Evolutionary conservation across 2,888 invertebrate species (phyloP), one percentile per base, ranked within the genome.

Genomic region (Linhomoeus sp.): DNA sequence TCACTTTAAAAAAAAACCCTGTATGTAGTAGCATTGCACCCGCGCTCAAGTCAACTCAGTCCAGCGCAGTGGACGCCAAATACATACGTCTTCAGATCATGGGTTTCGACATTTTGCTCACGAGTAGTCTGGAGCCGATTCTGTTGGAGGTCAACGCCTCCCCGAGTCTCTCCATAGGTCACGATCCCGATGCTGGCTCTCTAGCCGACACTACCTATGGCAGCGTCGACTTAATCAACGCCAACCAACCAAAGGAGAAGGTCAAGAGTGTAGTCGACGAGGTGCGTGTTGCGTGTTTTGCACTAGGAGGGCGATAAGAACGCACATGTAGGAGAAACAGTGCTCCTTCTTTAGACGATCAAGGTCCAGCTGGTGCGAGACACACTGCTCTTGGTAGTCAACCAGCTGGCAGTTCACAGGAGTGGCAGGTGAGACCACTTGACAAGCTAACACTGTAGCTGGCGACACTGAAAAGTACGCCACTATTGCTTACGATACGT

Each of bases 91-190:
- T 59, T 15, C 58, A 71, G 70, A 68, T 71, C 44, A 58, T 72
- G 46, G 71, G 71, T 3, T 71, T 72, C 54, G 71, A 71, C 52
- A 65, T 72, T 22, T 54, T 71, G 35, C 55, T 71, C 12, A 52
- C 61, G 37, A 59, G 64, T 15, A 61, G 69, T 52, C 58, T 70
- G 2, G 58, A 61, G 35, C 70, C 70, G 0, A 59, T 70, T 35
- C 56, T 71, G 33, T 56, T 71, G 26, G 71, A 71, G 55, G 68
- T 72, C 19, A 72, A 71, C 55, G 62, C 69, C 15, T 69, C 67
- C 48, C 71, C 71, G 1, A 69, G 70, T 20, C 53, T 70, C n/a
- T 60, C 68, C 23, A 63, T 70, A 12, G 68, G 67, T 50, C 65
- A 62, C 45, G 67, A 66, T n/a, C n/a, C n/a, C n/a, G n/a, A n/a